phyloP scores from a whole-genome alignment of 2,888 invertebrate genomes.

The Aleiodes alternator region DNA sequence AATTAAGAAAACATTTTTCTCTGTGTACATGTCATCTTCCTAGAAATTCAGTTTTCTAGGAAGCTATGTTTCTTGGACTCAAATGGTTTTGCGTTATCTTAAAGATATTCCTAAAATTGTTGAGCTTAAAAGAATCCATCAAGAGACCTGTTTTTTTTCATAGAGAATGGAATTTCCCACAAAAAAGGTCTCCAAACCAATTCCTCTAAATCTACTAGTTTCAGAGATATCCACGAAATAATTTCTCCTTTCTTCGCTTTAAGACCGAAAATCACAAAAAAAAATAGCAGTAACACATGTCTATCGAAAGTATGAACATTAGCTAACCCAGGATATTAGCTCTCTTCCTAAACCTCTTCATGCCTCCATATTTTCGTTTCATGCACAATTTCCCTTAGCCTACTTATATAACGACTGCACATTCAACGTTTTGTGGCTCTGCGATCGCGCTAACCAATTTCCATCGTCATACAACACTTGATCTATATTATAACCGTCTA shows the following conservation, averaged over 20 bases:
- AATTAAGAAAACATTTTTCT: no score
- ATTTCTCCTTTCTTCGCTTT: no score
- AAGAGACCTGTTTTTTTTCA: no score
- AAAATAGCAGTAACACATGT: background rate
- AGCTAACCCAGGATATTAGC: slow-evolving; percentile 26
- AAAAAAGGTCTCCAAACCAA: no score
- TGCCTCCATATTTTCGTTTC: slow-evolving; percentile 48
- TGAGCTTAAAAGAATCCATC: background rate
- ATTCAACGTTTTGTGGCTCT: slow-evolving; percentile 49
- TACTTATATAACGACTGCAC: slow-evolving; percentile 31
- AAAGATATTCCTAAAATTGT: slow-evolving; percentile 1
- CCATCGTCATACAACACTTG: slow-evolving; percentile 2
- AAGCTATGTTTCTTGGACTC: background rate
- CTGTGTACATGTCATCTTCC: no score
- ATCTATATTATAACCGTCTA: slow-evolving; percentile 23
- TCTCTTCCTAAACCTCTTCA: slow-evolving; percentile 6
- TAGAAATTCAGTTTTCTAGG: no score
- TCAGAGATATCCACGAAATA: no score
- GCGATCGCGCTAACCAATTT: slow-evolving; percentile 44
- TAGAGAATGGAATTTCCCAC: no score
- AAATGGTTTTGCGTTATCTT: background rate
- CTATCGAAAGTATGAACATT: slow-evolving; percentile 18
- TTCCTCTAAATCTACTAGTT: no score
- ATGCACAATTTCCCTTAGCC: slow-evolving; percentile 19
- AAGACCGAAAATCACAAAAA: no score